Base-by-base conservation (phyloP, 1,140 invertebrate species). In the Monochamus saltuarius region DNA sequence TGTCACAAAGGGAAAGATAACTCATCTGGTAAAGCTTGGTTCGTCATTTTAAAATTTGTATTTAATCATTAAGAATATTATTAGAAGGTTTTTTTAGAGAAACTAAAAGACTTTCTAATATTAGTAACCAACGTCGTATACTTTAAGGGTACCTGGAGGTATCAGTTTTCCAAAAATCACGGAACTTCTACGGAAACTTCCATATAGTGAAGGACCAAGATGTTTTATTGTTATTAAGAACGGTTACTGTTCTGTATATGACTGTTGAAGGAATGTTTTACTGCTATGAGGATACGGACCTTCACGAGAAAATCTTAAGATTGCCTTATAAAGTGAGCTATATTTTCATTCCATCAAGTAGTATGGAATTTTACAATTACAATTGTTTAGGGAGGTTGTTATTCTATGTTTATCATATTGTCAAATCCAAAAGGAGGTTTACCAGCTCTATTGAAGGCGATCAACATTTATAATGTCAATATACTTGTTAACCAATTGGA, bases 291-390 rank as follows among this genome's bases (percentile, higher is more conserved):
- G 85, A n/a, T 86, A 0, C 45, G 71, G 0, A 80, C 83, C 17
- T 77, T 91, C 11, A 83, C 88, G 86, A 89, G 0, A 87, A 89
- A 69, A 86, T 94, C 43, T 73, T 95, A 11, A 84, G 89, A 51
- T 76, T 95, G 58, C 90, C 92, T 0, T 96, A 94, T 68, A 78
- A 81, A 74, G 88, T 89, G n/a, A n/a, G n/a, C n/a, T n/a, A n/a
- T n/a, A n/a, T n/a, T n/a, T n/a, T n/a, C n/a, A n/a, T n/a, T n/a
- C n/a, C n/a, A n/a, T n/a, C n/a, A 76, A 80, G 77, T 56, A 7
- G 4, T 9, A 40, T 13, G 39, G 8, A 1, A 39, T 1, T 39
- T 40, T 1, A 4, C 8, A 11, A 8, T 14, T 9, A 35, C 13
- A 49, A 13, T 16, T 45, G 49, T 7, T 40, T n/a, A 90, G 87